Conservation (phyloP, 2,113 vertebrate genomes). For the Fregata magnificens region DNA sequence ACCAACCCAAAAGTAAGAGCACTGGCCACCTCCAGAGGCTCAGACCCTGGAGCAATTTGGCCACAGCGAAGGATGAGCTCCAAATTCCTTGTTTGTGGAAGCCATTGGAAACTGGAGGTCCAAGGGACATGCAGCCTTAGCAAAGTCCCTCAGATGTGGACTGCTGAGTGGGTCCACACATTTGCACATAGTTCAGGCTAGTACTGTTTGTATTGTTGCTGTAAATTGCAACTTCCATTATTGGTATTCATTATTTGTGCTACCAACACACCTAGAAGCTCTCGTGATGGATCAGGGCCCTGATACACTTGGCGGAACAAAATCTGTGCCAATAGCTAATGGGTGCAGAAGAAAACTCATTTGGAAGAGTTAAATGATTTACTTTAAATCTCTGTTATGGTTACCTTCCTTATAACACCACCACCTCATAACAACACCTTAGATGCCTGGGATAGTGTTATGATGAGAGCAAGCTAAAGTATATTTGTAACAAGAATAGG, state of each 20-base stretch:
- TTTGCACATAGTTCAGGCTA: not conserved
- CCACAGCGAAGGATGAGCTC: not conserved
- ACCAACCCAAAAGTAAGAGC: not conserved
- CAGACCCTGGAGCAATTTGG: not conserved
- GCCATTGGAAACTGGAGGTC: not conserved
- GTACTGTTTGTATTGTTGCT: not conserved
- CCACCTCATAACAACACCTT: slow-evolving; percentile 72
- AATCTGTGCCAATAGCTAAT: not conserved
- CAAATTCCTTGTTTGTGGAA: not conserved
- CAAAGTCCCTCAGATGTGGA: not conserved
- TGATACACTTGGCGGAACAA: not conserved
- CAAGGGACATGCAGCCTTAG: not conserved
- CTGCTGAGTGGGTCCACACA: not conserved
- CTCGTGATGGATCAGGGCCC: not conserved
- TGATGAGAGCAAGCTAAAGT: slow-evolving; percentile 71
- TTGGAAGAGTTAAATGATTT: slow-evolving; percentile 65
- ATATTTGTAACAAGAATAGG: slow-evolving; percentile 77
- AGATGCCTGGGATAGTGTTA: slow-evolving; percentile 69
- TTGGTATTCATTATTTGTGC: not conserved
- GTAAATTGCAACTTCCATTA: not conserved
- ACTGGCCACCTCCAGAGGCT: not conserved
- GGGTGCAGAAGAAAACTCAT: slow-evolving; percentile 10
- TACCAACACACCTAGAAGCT: not conserved
- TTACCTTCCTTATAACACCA: slow-evolving; percentile 62
- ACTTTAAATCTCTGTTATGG: slow-evolving; percentile 63